Conservation (phyloP, 1,140 invertebrate genomes). For the Drosophila biarmipes region DNA sequence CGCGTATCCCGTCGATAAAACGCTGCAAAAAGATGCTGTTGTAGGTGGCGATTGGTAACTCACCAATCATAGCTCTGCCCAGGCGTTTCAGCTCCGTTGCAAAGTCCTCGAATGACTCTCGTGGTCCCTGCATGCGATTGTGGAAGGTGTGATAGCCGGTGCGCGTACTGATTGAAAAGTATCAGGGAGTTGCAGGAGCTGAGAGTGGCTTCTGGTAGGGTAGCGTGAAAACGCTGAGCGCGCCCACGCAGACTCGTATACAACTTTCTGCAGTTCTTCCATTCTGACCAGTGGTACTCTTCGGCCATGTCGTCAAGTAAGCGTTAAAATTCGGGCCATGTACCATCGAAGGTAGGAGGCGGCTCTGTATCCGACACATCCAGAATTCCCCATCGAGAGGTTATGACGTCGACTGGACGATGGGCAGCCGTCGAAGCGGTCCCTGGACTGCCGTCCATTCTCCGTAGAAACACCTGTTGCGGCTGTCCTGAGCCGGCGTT, state of each 20-base stretch:
- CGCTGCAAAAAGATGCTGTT: not conserved
- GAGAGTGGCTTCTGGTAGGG: not conserved
- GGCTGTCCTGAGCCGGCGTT: not conserved
- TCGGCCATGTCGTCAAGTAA: constrained; percentile 4
- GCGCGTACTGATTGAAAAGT: too few species aligned
- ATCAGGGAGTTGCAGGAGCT: not conserved
- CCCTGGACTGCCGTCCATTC: not conserved
- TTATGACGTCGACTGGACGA: not conserved
- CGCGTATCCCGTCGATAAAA: not conserved
- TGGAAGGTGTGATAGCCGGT: too few species aligned
- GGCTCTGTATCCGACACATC: not conserved
- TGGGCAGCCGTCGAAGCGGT: not conserved
- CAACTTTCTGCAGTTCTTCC: not conserved
- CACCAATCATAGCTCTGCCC: not conserved
- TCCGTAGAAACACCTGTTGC: not conserved
- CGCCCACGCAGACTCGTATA: not conserved
- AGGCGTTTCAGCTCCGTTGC: too few species aligned
- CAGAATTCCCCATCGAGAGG: not conserved
- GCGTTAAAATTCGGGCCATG: not conserved
- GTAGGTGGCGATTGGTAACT: not conserved
- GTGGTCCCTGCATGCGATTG: too few species aligned
- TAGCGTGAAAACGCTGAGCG: not conserved
- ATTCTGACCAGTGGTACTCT: not conserved
- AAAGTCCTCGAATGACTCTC: too few species aligned
- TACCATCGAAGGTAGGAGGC: not conserved